Percentiles rank a stretch among this genome's conserved stretches.
These are phyloP conservation scores for Piaya cayana DNA, from an alignment of 2,113 vertebrate species.

Conservation along the genomic window DNA sequence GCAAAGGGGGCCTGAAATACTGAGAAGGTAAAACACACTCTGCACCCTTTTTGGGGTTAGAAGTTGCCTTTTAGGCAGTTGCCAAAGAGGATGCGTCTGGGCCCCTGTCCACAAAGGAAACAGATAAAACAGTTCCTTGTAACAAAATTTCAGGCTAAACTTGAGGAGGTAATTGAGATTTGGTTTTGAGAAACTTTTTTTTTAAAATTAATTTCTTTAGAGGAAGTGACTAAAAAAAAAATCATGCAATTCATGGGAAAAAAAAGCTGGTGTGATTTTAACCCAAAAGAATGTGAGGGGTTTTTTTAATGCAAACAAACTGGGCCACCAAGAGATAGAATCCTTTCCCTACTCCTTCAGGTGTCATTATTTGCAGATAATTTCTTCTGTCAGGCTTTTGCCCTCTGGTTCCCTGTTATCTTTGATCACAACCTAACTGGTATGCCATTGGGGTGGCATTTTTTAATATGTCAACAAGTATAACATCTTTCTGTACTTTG, in stretches of 20 bases:
- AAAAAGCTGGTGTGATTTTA: background rate
- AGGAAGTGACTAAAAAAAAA: background rate
- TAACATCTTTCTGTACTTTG: rapidly evolving
- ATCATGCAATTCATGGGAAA: background rate
- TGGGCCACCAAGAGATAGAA: background rate
- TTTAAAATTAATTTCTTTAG: background rate
- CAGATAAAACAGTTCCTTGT: background rate
- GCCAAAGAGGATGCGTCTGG: background rate
- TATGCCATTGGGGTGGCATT: background rate
- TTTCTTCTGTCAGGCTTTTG: background rate
- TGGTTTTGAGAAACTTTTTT: background rate
- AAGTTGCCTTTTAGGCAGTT: background rate
- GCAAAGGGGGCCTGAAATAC: background rate
- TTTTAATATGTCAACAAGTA: background rate
- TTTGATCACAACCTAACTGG: rapidly evolving
- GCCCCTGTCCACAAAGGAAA: background rate
- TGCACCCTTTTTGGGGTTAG: background rate
- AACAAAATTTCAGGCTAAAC: background rate
- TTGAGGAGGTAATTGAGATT: background rate
- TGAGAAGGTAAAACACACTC: background rate
- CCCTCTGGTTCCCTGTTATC: no score
- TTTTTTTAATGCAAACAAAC: rapidly evolving
- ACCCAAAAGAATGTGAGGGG: background rate
- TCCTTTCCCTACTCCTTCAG: background rate
- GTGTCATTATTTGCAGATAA: background rate